A percentile compares a stretch with the other conserved stretches of the same genome.
These are phyloP conservation scores for Caenorhabditis sp. DNA, from an alignment of 2,888 invertebrate species.

Conservation along the genomic window DNA sequence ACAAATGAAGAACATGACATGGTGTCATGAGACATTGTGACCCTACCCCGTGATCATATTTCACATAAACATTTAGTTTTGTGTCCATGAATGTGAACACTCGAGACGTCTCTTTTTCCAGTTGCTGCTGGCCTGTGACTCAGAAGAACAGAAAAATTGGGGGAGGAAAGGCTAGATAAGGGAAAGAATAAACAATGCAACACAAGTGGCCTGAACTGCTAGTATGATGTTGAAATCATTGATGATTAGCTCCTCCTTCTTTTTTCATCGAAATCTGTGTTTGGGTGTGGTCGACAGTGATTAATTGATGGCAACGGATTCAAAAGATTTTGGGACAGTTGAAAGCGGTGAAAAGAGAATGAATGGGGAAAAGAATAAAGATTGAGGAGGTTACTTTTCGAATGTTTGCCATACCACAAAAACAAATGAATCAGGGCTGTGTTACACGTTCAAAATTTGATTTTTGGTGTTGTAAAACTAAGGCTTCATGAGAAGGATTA, in stretches of 20 bases:
- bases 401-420: neutral
- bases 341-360: neutral
- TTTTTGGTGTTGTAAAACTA: conserved; percentile 20
- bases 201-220: conserved; percentile 6
- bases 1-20: conserved; percentile 3
- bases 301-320: conserved; percentile 34
- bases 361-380: neutral
- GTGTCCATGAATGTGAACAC: conserved; percentile 37
- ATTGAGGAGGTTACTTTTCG: neutral
- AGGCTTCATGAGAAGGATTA: neutral
- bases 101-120: conserved; percentile 5
- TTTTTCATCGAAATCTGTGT: conserved; percentile 30
- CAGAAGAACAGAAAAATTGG: neutral
- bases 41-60: conserved; percentile 53
- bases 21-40: conserved; percentile 32
- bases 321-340: neutral
- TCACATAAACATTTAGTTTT: conserved; percentile 56
- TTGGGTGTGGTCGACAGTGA: conserved; percentile 60
- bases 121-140: neutral
- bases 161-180: neutral
- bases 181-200: conserved; percentile 14
- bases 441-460: conserved; percentile 30
- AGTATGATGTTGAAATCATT: conserved; percentile 26
- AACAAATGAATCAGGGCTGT: conserved; percentile 45
- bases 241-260: conserved; percentile 51